Evolutionary conservation across 1,140 invertebrate species (phyloP), one percentile per base, ranked within the genome.

Genomic region (Heliconius eleuchia): DNA sequence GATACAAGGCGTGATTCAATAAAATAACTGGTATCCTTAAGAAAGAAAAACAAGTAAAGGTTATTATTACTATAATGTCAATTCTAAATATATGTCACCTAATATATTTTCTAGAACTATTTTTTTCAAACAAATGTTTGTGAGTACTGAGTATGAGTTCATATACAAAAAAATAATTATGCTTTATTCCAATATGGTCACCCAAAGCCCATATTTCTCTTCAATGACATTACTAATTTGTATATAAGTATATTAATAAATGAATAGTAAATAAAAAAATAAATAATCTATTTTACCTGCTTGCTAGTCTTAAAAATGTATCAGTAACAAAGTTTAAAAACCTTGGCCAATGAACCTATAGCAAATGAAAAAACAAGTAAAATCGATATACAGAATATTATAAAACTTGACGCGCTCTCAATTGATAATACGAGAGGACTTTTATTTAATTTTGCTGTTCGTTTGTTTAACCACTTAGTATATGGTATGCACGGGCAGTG

Each of bases 1-100:
- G 87, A 91, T 87, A 89, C 88, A 89, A 88, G 83, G 81, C 82
- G 82, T 90, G 88, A 89, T 88, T 91, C 82, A 89, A 92, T 86
- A 83, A 71, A 78, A 72, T 60, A 80, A 81, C 76, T 77, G 46
- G 79, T 80, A 73, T 78, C 9, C 74, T 79, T 71, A 70, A 23
- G 46, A 75, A 79, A 18, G 55, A 75, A 79, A 79, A 71, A 71
- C 70, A 71, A 71, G 46, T 18, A 77, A 77, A 77, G 76, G 76
- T 77, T 73, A 66, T 57, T 71, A 37, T 72, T 72, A 37, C 30
- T 72, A 72, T 72, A 72, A 39, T 39, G 37, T 8, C 18, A 39
- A 71, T 71, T 19, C 3, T n/a, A 66, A 66, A 66, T 66, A 66
- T 66, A 66, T 60, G 9, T 66, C 11, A n/a, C 23, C 60, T 66